Evolutionary conservation across 2,797 vertebrate species (phyloP).

Genomic region (Lemur catta): DNA sequence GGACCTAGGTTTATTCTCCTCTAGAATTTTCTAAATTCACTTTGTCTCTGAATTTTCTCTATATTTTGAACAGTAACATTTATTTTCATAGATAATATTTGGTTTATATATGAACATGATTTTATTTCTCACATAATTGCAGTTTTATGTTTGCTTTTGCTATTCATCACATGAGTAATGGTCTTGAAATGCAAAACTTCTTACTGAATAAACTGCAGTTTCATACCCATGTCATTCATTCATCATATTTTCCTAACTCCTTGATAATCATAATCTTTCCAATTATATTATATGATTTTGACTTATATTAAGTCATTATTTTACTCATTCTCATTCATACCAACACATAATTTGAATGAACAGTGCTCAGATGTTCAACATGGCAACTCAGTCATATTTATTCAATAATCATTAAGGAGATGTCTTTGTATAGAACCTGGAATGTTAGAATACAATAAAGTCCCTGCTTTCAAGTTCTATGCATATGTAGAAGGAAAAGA

Average conservation of each 20-base stretch:
- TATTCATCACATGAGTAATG: background rate
- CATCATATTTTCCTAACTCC: background rate
- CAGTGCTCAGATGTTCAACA: background rate
- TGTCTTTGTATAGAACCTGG: background rate
- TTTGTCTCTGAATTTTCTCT: background rate
- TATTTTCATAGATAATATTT: background rate
- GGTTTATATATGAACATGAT: background rate
- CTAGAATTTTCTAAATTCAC: background rate
- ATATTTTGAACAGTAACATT: background rate
- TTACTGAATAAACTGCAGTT: background rate
- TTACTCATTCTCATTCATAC: background rate
- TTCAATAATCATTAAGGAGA: background rate
- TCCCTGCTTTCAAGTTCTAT: background rate
- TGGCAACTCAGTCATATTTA: background rate
- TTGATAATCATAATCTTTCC: background rate
- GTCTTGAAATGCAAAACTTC: background rate
- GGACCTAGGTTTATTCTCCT: background rate
- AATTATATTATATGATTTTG: background rate
- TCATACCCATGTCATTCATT: background rate
- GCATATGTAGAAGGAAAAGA: background rate
- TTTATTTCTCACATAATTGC: background rate
- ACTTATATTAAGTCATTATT: background rate
- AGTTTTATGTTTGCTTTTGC: background rate
- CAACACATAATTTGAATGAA: background rate
- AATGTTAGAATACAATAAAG: background rate